Conservation (phyloP, 1,140 invertebrate species). For the Drosophila tropicalis region DNA sequence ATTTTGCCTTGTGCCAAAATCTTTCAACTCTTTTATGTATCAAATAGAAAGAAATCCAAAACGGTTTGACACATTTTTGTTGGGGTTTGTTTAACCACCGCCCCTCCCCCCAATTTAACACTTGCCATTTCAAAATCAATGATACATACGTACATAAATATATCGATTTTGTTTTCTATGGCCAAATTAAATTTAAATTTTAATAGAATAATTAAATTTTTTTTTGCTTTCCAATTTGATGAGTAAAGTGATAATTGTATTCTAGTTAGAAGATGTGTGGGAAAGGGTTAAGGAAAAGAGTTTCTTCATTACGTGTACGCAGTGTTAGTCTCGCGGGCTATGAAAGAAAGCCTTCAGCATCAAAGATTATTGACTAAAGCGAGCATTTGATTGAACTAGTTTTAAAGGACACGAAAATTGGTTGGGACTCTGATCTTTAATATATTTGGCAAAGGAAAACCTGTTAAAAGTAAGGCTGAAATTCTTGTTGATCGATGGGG, state of each 20-base stretch:
- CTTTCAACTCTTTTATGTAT: constrained; percentile 65
- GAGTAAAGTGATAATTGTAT: no score
- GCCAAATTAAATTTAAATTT: background rate
- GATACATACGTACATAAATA: background rate
- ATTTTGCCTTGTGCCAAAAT: constrained; percentile 70
- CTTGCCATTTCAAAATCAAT: background rate
- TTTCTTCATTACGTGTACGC: no score
- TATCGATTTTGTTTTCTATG: background rate
- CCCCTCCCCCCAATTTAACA: background rate
- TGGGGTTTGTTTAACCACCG: background rate
- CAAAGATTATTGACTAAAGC: no score
- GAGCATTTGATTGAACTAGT: no score
- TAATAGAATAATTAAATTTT: background rate
- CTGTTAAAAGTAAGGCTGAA: background rate
- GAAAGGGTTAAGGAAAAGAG: no score
- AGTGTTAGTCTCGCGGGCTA: no score
- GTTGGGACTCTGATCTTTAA: no score
- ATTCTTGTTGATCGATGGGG: constrained; percentile 1
- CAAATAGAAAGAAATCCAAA: constrained; percentile 74
- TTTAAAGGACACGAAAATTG: no score
- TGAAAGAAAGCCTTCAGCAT: no score
- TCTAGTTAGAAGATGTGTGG: no score
- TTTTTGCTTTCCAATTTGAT: no score
- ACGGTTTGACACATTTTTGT: constrained; percentile 66
- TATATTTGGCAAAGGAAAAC: background rate